These are phyloP conservation scores for Dicrurus megarhynchus DNA, from an alignment of 2,113 vertebrate species.

Conservation along the genomic window DNA sequence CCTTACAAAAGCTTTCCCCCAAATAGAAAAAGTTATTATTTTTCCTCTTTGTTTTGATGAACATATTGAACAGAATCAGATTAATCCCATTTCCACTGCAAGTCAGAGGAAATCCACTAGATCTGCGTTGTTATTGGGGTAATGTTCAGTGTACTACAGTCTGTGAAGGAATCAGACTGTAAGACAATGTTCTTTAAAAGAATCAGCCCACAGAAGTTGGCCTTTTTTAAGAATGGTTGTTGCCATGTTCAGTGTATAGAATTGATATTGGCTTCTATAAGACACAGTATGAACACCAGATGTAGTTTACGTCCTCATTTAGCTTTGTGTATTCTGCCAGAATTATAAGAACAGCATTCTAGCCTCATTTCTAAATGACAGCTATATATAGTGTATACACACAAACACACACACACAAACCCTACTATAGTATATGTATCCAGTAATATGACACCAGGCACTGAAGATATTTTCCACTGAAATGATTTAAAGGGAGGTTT, in stretches of 20 bases:
- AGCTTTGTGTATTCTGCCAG: constrained; percentile 21
- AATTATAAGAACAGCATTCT: constrained; percentile 36
- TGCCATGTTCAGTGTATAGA: constrained; percentile 20
- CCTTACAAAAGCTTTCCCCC: not conserved
- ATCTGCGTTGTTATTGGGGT: not conserved
- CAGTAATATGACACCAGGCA: not conserved
- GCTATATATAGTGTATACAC: not conserved
- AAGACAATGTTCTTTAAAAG: not conserved
- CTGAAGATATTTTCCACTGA: not conserved
- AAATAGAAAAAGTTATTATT: not conserved
- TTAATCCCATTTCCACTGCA: not conserved
- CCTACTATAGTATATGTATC: not conserved
- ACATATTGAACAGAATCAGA: not conserved
- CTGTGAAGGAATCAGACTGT: not conserved
- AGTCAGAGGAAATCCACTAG: not conserved
- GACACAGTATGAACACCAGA: not conserved
- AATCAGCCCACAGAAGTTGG: not conserved
- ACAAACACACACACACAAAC: not conserved
- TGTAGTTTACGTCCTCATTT: constrained; percentile 54
- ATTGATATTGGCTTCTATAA: constrained; percentile 59
- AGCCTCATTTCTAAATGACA: constrained; percentile 8
- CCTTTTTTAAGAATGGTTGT: constrained; percentile 8
- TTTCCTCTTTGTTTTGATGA: not conserved
- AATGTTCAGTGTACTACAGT: not conserved
- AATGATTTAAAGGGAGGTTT: constrained; percentile 28